Base-by-base conservation (phyloP, 2,113 vertebrate genomes). In the Picathartes gymnocephalus region DNA sequence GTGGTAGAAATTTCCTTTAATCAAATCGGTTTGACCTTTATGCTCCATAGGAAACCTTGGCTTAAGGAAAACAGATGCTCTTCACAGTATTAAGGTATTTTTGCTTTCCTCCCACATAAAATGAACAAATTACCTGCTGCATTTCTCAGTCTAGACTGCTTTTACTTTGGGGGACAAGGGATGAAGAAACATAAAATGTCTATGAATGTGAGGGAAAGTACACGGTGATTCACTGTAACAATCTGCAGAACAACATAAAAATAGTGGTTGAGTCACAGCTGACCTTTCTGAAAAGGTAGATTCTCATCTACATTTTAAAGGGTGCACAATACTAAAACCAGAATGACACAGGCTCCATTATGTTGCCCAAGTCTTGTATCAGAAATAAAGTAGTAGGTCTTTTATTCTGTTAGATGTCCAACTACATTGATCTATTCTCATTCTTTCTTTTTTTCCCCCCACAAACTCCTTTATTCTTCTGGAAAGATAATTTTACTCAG, bases 221-320 rank as follows among this genome's bases (percentile, higher is more conserved):
- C 81, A 85, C 73, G 85, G 73, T 97, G 96, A 97, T 90, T 97
- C 93, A 96, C 70, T 70, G 54, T 19, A 93, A 86, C 87, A 88
- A 80, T 95, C 93, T 94, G 27, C 79, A 88, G 92, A 91, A 90
- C 68, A 95, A 94, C 93, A 88, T 74, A 95, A 96, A 97, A 94
- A 94, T 88, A 91, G 90, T 77, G 74, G 20, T 60, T 96, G 96
- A 96, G 92, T 96, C 94, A 96, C 85, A 88, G 68, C 58, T 95
- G 93, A 96, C 96, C 92, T 97, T 97, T 96, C 64, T 30, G 18
- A 66, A 91, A 80, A 89, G 4, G 4, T 87, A 95, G 47, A 77
- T 79, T 48, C 66, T 93, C 72, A 90, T 92, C 92, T 90, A 74
- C 79, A 28, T 90, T 95, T 88, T 85, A 89, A 85, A 93, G 68